These are phyloP conservation scores for Pyrgilauda ruficollis DNA, from an alignment of 2,113 vertebrate genomes.

Conservation along the genomic window DNA sequence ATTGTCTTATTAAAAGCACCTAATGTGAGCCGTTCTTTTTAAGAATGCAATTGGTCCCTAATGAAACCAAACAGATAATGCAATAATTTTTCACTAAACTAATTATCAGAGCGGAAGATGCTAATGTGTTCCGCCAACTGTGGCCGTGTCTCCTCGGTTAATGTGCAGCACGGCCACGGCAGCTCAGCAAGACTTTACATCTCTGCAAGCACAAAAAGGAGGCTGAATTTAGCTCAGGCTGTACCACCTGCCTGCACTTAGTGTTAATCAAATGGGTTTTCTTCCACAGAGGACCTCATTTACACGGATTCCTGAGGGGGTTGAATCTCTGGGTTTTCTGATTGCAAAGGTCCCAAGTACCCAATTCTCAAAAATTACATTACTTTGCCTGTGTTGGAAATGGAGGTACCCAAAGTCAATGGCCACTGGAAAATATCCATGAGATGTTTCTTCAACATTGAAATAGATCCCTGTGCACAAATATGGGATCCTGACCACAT, in stretches of 20 bases:
- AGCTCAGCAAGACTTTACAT: not conserved
- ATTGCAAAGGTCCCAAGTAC: not conserved
- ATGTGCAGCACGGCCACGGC: not conserved
- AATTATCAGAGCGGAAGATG: slow-evolving; percentile 75
- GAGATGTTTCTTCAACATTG: not conserved
- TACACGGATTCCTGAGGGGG: not conserved
- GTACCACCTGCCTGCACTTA: not conserved
- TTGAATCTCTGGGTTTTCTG: not conserved
- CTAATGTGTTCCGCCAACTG: slow-evolving; percentile 64
- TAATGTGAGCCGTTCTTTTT: slow-evolving; percentile 27
- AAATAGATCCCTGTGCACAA: not conserved
- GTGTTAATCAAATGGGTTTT: not conserved
- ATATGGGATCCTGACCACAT: accelerated
- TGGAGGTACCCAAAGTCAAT: not conserved
- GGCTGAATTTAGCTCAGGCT: not conserved
- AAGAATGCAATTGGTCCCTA: slow-evolving; percentile 51
- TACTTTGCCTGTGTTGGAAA: not conserved
- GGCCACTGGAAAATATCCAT: not conserved
- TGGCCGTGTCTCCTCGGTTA: not conserved
- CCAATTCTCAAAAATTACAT: not conserved
- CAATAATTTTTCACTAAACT: slow-evolving; percentile 71
- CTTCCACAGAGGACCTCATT: not conserved
- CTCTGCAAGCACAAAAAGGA: not conserved
- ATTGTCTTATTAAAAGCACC: slow-evolving; percentile 60
- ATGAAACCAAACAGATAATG: slow-evolving; percentile 68